These are phyloP conservation scores for Boloria selene DNA, from an alignment of 2,888 invertebrate species.

Conservation along the genomic window DNA sequence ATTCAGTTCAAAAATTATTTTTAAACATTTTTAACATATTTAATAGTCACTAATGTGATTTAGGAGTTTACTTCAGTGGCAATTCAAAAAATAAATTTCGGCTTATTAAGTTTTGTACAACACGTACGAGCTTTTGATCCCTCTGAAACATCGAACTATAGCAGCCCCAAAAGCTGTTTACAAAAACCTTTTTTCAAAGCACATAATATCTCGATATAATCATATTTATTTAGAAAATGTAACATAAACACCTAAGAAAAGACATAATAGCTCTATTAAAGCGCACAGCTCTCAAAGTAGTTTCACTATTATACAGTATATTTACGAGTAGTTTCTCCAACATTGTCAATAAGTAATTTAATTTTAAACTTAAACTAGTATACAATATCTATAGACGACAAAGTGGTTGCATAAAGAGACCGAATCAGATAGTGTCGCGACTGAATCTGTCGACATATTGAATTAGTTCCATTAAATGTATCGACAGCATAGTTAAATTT, in stretches of 20 bases:
- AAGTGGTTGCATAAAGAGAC: slow-evolving; percentile 33
- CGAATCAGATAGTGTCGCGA: slow-evolving; percentile 24
- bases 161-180: no score
- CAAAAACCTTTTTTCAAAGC: no score
- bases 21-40: no score
- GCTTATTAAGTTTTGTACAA: no score
- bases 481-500: slow-evolving; percentile 20
- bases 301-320: neutral
- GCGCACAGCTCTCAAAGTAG: neutral
- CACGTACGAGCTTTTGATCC: no score
- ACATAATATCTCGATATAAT: no score
- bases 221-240: no score
- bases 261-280: neutral
- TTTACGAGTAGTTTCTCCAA: neutral
- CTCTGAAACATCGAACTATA: no score
- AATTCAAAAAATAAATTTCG: no score
- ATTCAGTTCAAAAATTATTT: no score
- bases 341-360: slow-evolving; percentile 18
- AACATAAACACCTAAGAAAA: neutral
- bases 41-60: no score
- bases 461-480: slow-evolving; percentile 13
- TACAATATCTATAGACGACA: slow-evolving; percentile 30
- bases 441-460: slow-evolving; percentile 22
- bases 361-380: slow-evolving; percentile 28
- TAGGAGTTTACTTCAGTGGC: no score